Evolutionary conservation across 1,140 invertebrate species (phyloP), one percentile per base, ranked within the genome.

Genomic region (Drosophila kanapiae): DNA sequence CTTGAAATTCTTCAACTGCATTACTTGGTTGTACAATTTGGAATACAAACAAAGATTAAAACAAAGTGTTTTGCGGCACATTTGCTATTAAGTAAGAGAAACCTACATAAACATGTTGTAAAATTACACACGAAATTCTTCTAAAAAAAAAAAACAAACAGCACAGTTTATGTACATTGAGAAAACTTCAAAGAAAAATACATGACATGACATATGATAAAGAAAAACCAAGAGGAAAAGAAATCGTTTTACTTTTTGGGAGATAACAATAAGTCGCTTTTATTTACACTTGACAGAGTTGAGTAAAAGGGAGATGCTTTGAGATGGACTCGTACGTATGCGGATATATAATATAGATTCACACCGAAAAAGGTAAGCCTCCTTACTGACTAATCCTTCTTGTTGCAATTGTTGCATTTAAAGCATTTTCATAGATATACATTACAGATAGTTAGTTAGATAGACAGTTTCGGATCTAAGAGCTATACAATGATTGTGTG

Each of bases 351-450:
- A 59, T 51, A 58, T 60, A 68, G 62, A 61, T 65, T 75, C 70
- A 64, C 59, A 81, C 40, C 56, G 57, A 63, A 65, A 63, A 65
- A 38, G 48, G 42, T 48, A 47, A 58, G 45, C 60, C 38, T 49
- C 18, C 51, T 38, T 14, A 23, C 60, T 43, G 42, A 48, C 61
- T 37, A 37, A 77, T 54, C 42, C 29, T 54, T 54, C 57, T 31
- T 10, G 51, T 78, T 88, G 84, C 84, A 87, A 87, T 87, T 80
- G 54, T 87, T 87, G 85, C 85, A 88, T 42, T 88, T 88, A 88
- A 90, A 88, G 84, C 84, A 67, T 88, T 88, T 72, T 60, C 42
- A 64, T 59, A 88, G 70, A 78, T 82, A 56, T 56, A 78, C 57
- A 62, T 59, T 65, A 57, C 38, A 65, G 40, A 59, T 67, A 59